Evolutionary conservation across 2,888 invertebrate genomes (phyloP), one percentile per base, ranked within the genome.

Genomic region (Orchesellides sinensis): DNA sequence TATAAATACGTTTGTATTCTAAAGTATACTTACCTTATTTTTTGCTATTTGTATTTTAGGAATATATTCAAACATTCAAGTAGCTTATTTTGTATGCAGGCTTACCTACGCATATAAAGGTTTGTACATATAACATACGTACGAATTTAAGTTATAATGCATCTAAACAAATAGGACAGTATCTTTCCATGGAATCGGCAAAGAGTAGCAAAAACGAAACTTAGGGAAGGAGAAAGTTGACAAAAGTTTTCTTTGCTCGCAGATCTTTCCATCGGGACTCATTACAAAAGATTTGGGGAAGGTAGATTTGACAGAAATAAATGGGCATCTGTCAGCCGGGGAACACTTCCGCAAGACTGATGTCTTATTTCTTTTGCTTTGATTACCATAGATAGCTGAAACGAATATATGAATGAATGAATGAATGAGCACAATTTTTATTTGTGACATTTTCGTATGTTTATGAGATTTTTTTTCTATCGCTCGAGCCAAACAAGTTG

Each of bases 291-390:
- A 81, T 81, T 81, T 65, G 81, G 74, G 74, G 69, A 81, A 81
- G 73, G 81, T 81, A 74, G 81, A 74, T 74, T 81, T 81, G 81
- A 81, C 81, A 81, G 81, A 74, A 81, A 81, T 81, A 81, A 81
- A 81, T 81, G 81, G 81, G 59, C 74, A 68, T 69, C 81, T 81
- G 81, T 81, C 81, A 81, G 81, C 73, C 81, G 8, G 81, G 74
- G 74, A 73, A 81, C 81, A 81, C 74, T 81, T 81, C 74, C 74
- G 49, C 81, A 81, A 81, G 81, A 81, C 74, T 81, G 81, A 81
- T 81, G 81, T 61, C 81, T 69, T 81, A 81, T 73, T 81, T 74
- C 81, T 81, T 79, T 74, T 40, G 6, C 81, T 81, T 81, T 81
- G 81, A 81, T 81, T 81, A 69, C 49, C 47, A 81, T 61, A 59